These are phyloP conservation scores for Bovichtus variegatus DNA, from an alignment of 2,797 vertebrate species.

Conservation along the genomic window DNA sequence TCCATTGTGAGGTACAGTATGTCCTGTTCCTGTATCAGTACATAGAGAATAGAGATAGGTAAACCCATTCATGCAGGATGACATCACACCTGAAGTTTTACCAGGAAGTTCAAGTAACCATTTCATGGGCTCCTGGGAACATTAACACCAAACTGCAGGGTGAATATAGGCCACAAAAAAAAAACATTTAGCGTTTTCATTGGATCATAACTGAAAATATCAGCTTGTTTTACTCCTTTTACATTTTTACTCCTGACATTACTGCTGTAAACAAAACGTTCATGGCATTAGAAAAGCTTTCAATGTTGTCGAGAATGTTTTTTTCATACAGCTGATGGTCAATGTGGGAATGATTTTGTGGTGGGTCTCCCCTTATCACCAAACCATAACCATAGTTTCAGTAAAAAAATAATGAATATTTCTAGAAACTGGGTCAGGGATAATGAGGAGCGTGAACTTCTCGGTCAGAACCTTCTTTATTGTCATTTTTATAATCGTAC, in stretches of 20 bases:
- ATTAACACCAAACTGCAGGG: background rate
- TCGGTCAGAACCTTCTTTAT: background rate
- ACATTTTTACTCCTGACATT: background rate
- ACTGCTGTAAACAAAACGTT: background rate
- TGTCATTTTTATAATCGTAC: background rate
- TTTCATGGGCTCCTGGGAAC: background rate
- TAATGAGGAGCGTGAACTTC: no score
- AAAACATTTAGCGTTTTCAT: background rate
- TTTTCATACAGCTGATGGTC: background rate
- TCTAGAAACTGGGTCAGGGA: conserved; percentile 8
- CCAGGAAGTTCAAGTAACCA: background rate
- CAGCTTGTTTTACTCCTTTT: background rate
- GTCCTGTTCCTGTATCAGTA: background rate
- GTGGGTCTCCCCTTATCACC: no score
- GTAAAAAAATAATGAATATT: background rate
- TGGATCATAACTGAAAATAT: background rate
- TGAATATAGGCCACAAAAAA: no score
- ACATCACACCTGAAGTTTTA: background rate
- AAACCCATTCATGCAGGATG: background rate
- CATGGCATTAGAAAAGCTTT: background rate
- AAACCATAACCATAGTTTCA: background rate
- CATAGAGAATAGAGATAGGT: background rate
- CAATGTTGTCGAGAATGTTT: no score
- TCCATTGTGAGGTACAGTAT: background rate
- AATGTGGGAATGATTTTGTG: no score